These are phyloP conservation scores for Bombus superbus DNA, from an alignment of 1,140 invertebrate genomes.

Conservation along the genomic window DNA sequence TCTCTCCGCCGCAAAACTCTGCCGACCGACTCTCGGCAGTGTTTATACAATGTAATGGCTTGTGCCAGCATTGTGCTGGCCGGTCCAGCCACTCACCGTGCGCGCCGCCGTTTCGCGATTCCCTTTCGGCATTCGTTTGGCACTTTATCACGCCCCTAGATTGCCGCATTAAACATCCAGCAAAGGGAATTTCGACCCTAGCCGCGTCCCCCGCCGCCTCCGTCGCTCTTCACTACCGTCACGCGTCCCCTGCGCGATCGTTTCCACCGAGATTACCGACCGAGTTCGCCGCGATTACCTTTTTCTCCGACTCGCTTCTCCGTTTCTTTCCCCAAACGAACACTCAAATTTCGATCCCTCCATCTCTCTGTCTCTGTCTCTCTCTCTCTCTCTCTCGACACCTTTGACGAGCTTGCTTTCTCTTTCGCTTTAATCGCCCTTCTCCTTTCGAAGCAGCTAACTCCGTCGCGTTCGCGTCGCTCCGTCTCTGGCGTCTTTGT, in stretches of 20 bases:
- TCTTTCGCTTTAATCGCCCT: background rate
- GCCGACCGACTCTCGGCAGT: conserved; percentile 46
- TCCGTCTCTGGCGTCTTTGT: conserved; percentile 1
- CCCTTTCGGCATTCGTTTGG: conserved; percentile 80
- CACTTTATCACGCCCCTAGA: conserved; percentile 83
- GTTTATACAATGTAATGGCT: conserved; percentile 81
- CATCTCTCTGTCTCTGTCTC: background rate
- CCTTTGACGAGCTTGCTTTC: background rate
- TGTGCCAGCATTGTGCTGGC: conserved; percentile 71
- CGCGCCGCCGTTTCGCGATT: conserved; percentile 75
- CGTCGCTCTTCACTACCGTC: conserved; percentile 9
- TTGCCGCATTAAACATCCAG: conserved; percentile 83
- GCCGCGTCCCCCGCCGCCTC: conserved; percentile 15
- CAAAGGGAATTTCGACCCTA: conserved; percentile 80
- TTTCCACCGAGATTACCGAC: background rate
- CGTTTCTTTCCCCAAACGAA: background rate
- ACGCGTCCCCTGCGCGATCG: background rate
- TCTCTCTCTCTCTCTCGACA: background rate
- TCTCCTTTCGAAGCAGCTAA: conserved; percentile 12
- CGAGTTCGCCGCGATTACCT: background rate
- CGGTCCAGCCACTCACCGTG: conserved; percentile 13
- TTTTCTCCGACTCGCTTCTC: background rate
- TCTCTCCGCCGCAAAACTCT: conserved; percentile 26
- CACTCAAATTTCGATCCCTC: background rate
- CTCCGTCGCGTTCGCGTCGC: background rate